Evolutionary conservation across 2,113 vertebrate species (phyloP), one percentile per base, ranked within the genome.

Genomic region (Stegostoma tigrinum): DNA sequence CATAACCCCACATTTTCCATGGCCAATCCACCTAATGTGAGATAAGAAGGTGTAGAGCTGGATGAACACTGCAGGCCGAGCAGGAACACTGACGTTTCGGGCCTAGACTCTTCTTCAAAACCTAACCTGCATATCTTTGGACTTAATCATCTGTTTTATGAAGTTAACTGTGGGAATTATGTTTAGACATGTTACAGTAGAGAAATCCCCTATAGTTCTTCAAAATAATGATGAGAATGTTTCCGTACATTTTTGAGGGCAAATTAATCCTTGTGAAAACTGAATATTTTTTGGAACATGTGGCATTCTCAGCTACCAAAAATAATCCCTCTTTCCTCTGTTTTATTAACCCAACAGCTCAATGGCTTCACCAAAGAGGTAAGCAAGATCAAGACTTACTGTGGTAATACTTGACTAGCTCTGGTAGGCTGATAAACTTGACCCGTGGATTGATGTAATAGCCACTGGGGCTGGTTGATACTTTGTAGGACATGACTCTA

Each of bases 381-480:
- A 27, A 52, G 48, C 10, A 52, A 94, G 7, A 67, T 64, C 64
- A 15, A 17, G 42, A 24, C 61, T 90, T 34, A 90, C 87, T 15
- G 87, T 34, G 52, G 52, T 90, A 90, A 61, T 90, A 90, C 87
- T 90, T 90, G 45, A 90, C 87, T n/a, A 90, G 34, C 87, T 90
- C 87, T 19, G 61, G 52, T 17, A 90, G 55, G 23, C 7, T 64
- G 52, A 90, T 90, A 12, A 90, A 90, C 87, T 90, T 90, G 87
- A 90, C 87, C 14, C 52, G 52, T 52, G 87, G 5, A 34, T 90
- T 90, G 87, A 52, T 34, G 52, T 90, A 90, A 61, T 90, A 90
- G 45, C 87, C 87, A 90, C 87, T 90, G 87, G 87, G 87, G 12
- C 87, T 90, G 87, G 4, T 64, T 5, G 12, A 52, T 90, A 90